Percentiles rank a stretch among this genome's conserved stretches.
phyloP scores from a whole-genome alignment of 2,888 invertebrate species.

The Andrena bucephala region DNA sequence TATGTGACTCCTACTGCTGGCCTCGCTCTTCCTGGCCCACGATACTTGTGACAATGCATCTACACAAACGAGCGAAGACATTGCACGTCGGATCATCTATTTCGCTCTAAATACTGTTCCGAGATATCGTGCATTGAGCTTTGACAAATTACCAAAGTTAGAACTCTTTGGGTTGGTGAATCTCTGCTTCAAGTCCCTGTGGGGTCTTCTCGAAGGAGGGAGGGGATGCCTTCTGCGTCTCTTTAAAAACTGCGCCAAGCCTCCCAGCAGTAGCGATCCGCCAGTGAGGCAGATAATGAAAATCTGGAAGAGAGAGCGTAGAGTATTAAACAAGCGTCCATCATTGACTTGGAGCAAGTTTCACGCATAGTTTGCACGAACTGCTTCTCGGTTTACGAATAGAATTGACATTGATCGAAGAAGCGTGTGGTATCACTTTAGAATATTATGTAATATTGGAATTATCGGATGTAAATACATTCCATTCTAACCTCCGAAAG shows the following conservation, averaged over 20 bases:
- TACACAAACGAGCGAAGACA: conserved; percentile 45
- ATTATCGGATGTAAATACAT: conserved; percentile 51
- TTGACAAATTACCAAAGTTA: conserved; percentile 80
- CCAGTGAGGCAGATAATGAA: conserved; percentile 91
- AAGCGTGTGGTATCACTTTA: conserved; percentile 4
- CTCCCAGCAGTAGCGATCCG: conserved; percentile 93
- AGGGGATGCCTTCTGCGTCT: conserved; percentile 86
- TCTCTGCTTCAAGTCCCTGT: conserved; percentile 80
- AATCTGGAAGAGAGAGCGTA: conserved; percentile 85
- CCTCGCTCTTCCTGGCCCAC: conserved; percentile 83
- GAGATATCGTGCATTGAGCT: too few species aligned
- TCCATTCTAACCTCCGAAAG: conserved; percentile 66
- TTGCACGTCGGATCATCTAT: neutral
- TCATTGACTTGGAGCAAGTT: neutral
- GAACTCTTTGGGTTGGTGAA: conserved; percentile 78
- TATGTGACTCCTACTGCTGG: conserved; percentile 82
- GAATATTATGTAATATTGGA: conserved; percentile 65
- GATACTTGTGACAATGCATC: conserved; percentile 83
- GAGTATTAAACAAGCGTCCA: neutral
- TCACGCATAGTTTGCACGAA: neutral
- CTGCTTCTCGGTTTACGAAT: neutral
- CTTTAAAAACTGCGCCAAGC: conserved; percentile 92
- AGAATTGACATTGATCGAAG: conserved; percentile 12
- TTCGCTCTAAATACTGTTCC: too few species aligned
- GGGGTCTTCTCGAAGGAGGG: conserved; percentile 76